Conservation (phyloP, 2,797 vertebrate species). For the Eulemur mongoz region DNA sequence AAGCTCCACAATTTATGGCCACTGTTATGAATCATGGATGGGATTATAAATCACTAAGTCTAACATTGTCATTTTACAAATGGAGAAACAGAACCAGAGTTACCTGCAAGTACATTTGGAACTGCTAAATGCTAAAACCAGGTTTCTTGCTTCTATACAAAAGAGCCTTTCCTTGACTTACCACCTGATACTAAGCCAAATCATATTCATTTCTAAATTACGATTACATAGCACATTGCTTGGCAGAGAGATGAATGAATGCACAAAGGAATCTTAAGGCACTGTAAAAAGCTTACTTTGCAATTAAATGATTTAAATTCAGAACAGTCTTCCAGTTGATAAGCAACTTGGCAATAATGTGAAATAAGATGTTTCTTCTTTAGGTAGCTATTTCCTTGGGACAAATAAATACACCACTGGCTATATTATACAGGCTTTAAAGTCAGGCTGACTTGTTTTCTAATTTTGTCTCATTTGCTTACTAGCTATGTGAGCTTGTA, state of each 20-base stretch:
- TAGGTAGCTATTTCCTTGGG: constrained; percentile 25
- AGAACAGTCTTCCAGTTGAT: neutral
- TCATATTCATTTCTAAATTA: constrained; percentile 28
- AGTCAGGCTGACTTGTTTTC: neutral
- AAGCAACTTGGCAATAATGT: neutral
- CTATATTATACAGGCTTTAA: neutral
- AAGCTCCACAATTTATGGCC: neutral
- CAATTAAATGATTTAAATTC: constrained; percentile 12
- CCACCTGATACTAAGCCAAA: neutral
- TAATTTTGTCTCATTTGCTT: neutral
- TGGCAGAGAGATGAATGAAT: neutral
- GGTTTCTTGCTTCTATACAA: neutral
- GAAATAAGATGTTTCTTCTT: constrained; percentile 22
- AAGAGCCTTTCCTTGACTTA: neutral
- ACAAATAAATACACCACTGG: neutral
- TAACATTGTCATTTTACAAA: constrained; percentile 30
- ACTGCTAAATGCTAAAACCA: constrained; percentile 9
- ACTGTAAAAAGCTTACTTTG: neutral
- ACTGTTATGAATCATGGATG: neutral
- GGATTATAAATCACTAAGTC: neutral
- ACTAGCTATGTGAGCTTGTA: neutral
- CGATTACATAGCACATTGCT: neutral
- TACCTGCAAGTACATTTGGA: neutral
- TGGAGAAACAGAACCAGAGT: neutral
- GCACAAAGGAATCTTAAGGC: neutral